Conservation (phyloP, 37 sponge, comb jelly and placozoan genomes). For the Oopsacas minuta region DNA sequence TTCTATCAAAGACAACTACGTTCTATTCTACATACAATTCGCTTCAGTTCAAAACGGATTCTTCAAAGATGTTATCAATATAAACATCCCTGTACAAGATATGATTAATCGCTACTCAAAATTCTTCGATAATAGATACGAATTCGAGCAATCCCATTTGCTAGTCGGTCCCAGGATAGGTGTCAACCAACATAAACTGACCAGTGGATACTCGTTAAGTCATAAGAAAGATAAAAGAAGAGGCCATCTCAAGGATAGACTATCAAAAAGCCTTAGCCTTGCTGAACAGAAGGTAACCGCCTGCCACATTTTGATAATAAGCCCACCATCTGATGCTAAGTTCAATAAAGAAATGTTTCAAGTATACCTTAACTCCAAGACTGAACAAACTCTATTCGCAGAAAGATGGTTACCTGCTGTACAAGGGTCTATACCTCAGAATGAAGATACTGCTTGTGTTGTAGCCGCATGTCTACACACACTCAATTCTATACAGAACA, state of each 20-base stretch:
- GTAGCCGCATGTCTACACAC: not conserved
- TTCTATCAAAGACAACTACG: not conserved
- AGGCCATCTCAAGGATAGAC: not conserved
- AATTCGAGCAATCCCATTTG: not conserved
- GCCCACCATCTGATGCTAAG: not conserved
- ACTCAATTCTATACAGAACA: not conserved
- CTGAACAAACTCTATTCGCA: not conserved
- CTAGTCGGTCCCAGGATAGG: not conserved
- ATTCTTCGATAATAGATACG: not conserved
- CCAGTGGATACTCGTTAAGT: not conserved
- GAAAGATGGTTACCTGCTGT: constrained; percentile 10
- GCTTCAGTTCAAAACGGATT: not conserved
- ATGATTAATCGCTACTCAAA: not conserved
- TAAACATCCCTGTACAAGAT: not conserved
- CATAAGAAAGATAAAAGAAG: not conserved
- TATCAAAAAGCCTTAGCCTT: not conserved
- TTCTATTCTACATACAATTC: constrained; percentile 1
- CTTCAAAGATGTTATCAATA: not conserved
- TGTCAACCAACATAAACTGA: not conserved
- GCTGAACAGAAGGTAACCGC: not conserved
- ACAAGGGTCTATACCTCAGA: not conserved
- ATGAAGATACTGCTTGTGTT: not conserved
- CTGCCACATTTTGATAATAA: not conserved
- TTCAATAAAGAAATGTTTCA: not conserved
- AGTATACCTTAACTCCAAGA: not conserved